phyloP scores from a whole-genome alignment of 2,888 invertebrate species.

The Octodonta nipae region DNA sequence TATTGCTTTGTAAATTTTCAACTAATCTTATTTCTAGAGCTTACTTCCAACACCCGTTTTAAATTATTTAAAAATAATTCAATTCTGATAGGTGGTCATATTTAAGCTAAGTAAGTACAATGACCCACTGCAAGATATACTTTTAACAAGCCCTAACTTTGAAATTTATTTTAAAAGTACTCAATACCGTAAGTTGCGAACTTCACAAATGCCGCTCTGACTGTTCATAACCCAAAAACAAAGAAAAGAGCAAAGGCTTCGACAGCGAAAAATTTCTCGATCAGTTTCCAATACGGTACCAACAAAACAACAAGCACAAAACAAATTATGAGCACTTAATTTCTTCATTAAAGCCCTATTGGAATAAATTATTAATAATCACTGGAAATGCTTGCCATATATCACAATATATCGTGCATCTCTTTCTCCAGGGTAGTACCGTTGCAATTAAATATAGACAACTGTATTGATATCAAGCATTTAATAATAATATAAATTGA shows the following conservation, averaged over 20 bases:
- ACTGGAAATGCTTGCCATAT: conserved; percentile 12
- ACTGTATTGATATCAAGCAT: conserved; percentile 23
- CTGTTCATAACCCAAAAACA: no score
- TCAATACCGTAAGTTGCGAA: no score
- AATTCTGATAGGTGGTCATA: no score
- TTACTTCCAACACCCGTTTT: no score
- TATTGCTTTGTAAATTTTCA: no score
- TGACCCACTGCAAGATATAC: no score
- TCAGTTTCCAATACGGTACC: conserved; percentile 17
- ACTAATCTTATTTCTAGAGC: no score
- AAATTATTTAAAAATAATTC: no score
- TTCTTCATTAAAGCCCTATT: conserved; percentile 20
- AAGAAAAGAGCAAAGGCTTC: conserved; percentile 3
- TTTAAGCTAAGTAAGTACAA: no score
- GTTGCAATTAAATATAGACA: conserved; percentile 15
- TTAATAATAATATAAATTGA: conserved; percentile 30
- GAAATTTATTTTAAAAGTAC: no score
- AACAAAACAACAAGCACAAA: conserved; percentile 10
- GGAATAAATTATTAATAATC: conserved; percentile 17
- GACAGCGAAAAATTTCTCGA: conserved; percentile 12
- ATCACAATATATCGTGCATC: conserved; percentile 10
- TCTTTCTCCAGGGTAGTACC: conserved; percentile 12
- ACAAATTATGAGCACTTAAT: conserved; percentile 13
- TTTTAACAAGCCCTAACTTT: no score
- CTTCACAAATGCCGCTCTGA: not conserved